Percentiles rank a stretch among this genome's conserved stretches.
These are phyloP conservation scores for Brachycybe producta DNA, from an alignment of 2,888 invertebrate species.

Conservation along the genomic window DNA sequence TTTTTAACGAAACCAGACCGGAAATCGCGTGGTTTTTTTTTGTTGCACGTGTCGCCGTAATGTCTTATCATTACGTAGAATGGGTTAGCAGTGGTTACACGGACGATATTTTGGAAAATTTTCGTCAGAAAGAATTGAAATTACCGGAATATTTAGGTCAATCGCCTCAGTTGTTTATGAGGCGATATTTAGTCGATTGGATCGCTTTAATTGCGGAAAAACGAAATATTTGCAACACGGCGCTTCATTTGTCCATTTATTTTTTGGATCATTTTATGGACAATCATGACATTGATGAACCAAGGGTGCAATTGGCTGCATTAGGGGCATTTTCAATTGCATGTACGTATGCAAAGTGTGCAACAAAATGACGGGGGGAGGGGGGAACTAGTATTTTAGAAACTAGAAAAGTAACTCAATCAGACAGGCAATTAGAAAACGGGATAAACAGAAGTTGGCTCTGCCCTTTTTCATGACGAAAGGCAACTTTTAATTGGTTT, in stretches of 20 bases:
- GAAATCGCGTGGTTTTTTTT: no score
- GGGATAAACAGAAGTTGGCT: no score
- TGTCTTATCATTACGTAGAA: no score
- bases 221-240: slow-evolving; percentile 7
- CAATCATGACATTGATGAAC: not conserved
- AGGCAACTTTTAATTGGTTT: no score
- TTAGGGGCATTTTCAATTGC: slow-evolving; percentile 4
- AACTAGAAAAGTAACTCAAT: no score
- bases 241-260: slow-evolving; percentile 2
- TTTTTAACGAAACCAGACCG: no score
- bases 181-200: slow-evolving; percentile 7
- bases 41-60: no score
- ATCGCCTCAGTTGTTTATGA: not conserved
- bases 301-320: not conserved
- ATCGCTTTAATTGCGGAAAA: not conserved
- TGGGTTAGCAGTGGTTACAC: slow-evolving; percentile 5
- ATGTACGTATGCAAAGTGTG: slow-evolving; percentile 1
- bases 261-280: slow-evolving; percentile 6
- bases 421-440: no score
- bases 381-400: no score
- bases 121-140: not conserved
- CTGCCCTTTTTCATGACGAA: no score
- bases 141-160: not conserved
- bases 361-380: no score
- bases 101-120: not conserved